Evolutionary conservation across 2,113 vertebrate genomes (phyloP).

Genomic region (Lophochroa leadbeateri): DNA sequence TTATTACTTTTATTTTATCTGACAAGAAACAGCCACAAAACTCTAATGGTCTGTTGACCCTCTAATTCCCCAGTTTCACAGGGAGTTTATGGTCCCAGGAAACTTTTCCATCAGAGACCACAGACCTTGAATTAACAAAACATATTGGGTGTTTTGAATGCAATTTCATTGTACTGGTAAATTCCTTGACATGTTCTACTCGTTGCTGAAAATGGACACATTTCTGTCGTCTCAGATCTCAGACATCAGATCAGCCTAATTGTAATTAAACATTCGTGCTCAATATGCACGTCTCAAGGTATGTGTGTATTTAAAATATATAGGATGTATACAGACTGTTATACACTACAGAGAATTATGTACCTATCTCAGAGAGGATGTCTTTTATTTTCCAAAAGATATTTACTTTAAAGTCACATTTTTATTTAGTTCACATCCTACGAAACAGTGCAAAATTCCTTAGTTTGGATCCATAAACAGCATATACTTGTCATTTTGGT

Average conservation of each 20-base stretch:
- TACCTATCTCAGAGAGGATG: not conserved
- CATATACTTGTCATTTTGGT: not conserved
- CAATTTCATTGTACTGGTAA: not conserved
- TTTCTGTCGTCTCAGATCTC: not conserved
- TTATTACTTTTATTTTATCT: not conserved
- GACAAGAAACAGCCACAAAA: not conserved
- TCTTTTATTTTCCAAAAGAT: not conserved
- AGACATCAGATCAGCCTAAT: not conserved
- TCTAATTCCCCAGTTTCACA: not conserved
- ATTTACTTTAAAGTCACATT: not conserved
- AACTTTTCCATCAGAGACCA: not conserved
- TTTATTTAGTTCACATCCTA: not conserved
- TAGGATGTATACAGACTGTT: not conserved
- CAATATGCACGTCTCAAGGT: not conserved
- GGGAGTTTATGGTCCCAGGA: not conserved
- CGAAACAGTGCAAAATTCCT: not conserved
- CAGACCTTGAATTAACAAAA: not conserved
- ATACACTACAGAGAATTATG: not conserved
- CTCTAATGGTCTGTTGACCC: not conserved
- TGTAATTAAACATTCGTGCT: not conserved
- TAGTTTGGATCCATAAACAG: not conserved
- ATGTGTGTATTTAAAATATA: not conserved
- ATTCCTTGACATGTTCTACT: not conserved
- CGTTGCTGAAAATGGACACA: not conserved
- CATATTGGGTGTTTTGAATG: not conserved